Conservation (phyloP, 2,113 vertebrate genomes). For the Tyrannus savana region DNA sequence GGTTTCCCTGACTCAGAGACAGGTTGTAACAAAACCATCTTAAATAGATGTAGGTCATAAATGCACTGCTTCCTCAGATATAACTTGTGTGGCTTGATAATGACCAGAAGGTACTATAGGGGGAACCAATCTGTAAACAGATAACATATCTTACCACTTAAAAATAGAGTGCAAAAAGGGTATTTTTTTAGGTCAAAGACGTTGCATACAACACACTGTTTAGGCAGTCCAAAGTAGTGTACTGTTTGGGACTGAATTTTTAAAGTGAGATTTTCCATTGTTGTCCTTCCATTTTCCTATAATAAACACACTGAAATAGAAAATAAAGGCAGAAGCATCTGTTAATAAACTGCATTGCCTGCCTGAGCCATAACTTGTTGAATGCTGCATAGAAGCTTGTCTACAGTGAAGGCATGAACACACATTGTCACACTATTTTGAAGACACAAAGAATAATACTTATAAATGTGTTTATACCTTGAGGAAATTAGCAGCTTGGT, state of each 20-base stretch:
- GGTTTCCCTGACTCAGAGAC: background rate
- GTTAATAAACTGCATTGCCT: background rate
- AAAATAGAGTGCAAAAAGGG: background rate
- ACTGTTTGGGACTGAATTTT: background rate
- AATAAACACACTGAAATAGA: background rate
- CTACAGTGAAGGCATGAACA: background rate
- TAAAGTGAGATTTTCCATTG: background rate
- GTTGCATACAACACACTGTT: background rate
- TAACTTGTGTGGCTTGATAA: background rate
- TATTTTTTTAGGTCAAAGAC: background rate
- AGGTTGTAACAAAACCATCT: background rate
- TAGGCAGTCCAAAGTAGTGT: background rate
- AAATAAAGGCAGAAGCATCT: background rate
- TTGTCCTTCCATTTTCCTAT: background rate
- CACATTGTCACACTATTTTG: background rate
- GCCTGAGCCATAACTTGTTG: background rate
- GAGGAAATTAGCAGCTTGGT: background rate
- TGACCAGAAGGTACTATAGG: background rate
- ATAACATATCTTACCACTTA: fast-evolving
- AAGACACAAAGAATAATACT: background rate
- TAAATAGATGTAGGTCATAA: background rate
- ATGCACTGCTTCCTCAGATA: background rate
- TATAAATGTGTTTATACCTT: background rate
- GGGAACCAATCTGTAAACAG: background rate
- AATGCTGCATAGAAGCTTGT: background rate